Base-by-base conservation (phyloP, 37 sponge, comb jelly and placozoan genomes). In the Spongilla lacustris region DNA sequence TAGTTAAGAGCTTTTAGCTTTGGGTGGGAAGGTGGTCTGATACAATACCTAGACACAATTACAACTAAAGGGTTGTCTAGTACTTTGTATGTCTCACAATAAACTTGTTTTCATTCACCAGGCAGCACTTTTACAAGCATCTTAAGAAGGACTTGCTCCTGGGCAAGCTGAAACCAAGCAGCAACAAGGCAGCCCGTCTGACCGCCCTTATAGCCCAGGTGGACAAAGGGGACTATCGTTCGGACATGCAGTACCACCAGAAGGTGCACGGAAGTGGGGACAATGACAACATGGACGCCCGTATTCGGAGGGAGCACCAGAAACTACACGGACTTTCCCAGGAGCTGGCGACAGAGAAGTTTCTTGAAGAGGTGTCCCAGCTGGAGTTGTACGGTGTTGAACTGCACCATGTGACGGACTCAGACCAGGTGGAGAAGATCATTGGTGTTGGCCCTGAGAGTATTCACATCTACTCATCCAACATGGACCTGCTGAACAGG, bases 361-460 rank as follows among this genome's bases (percentile, higher is more conserved):
- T 93, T 72, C 87, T 93, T 34, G 76, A 83, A 19, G 88, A 87
- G 37, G 88, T 73, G 10, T 29, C 89, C 0, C 12, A 17, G 29
- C 33, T 87, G 25, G 90, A 89, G 33, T 74, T 82, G 34, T 93
- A 93, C 46, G 94, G 94, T 2, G 81, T 87, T 49, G 94, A 90
- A 79, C 19, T 84, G 70, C 83, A 93, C 30, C 73, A 69, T 2
- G 87, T 84, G 4, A 22, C 66, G 31, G 75, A 81, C 23, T 58
- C 74, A 0, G 58, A 82, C 30, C 41, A 75, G 33, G 41, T n/a
- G 8, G 49, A 71, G 3, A 30, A 79, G 69, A 76, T 81, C 34
- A 75, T 90, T 26, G 88, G 85, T 0, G 94, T 93, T 24, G 94
- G 94, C 2, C 94, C 94, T 0, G 79, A 83, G 66, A 31, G 41